Conservation (phyloP, 2,797 vertebrate genomes). For the Tapirus indicus region DNA sequence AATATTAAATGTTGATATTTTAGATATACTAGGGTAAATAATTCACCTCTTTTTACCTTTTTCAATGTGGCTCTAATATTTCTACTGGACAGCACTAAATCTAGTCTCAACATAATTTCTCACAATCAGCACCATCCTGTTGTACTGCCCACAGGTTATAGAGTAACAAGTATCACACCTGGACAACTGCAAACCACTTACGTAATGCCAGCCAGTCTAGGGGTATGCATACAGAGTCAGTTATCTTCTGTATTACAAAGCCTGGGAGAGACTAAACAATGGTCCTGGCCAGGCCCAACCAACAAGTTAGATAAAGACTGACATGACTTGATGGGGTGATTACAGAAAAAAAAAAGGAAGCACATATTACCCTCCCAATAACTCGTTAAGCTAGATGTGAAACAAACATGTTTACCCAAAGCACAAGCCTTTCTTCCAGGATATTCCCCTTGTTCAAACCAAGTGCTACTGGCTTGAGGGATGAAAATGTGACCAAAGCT, state of each 20-base stretch:
- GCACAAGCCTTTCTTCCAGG: neutral
- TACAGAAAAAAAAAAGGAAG: neutral
- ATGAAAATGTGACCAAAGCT: neutral
- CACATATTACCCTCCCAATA: neutral
- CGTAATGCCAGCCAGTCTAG: neutral
- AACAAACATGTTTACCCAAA: neutral
- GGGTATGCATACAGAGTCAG: neutral
- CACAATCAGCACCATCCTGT: slow-evolving; percentile 61
- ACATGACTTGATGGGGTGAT: neutral
- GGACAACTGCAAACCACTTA: neutral
- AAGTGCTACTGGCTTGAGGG: neutral
- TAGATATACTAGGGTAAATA: neutral
- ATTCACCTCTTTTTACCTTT: neutral
- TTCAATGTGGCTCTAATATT: neutral
- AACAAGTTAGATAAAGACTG: neutral
- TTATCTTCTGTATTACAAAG: neutral
- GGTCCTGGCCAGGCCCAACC: neutral
- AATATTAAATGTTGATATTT: neutral
- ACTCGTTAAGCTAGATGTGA: neutral
- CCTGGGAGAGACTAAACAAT: neutral
- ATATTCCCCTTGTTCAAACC: neutral
- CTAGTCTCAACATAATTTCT: neutral
- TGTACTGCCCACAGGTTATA: neutral
- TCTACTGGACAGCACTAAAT: neutral
- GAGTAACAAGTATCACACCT: neutral